phyloP scores from a whole-genome alignment of 92 coral and sea anemone genomes.

The Zoanthus solanderi region DNA sequence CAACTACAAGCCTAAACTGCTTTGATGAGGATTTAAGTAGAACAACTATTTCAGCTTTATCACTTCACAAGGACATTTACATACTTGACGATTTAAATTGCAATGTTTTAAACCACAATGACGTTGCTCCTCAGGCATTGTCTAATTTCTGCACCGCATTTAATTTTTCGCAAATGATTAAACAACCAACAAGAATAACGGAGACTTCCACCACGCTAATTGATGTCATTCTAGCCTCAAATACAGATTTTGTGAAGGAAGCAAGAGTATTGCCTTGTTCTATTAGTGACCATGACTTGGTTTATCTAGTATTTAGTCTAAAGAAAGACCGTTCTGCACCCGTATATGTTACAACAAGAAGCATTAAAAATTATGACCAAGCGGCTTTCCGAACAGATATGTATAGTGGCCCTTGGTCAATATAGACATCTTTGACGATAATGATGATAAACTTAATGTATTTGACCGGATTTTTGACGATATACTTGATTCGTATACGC shows the following conservation, averaged over 20 bases:
- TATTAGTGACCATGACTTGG: constrained; percentile 64
- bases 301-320: neutral
- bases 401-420: constrained; percentile 56
- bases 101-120: no score
- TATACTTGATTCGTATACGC: neutral
- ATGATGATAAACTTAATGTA: constrained; percentile 53
- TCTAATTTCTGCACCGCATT: neutral
- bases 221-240: neutral
- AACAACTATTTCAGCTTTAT: constrained; percentile 46
- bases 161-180: no score
- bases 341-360: constrained; percentile 61
- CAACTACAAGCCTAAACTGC: constrained; percentile 40
- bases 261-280: constrained; percentile 56
- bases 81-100: constrained; percentile 47
- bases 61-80: constrained; percentile 51
- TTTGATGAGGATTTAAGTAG: constrained; percentile 47
- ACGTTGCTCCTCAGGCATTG: neutral
- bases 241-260: constrained; percentile 32
- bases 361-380: constrained; percentile 45
- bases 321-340: constrained; percentile 60
- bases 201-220: neutral
- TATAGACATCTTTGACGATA: constrained; percentile 1
- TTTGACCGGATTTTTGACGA: constrained; percentile 24
- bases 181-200: no score
- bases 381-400: constrained; percentile 47